Conservation (phyloP, 2,113 vertebrate species). For the Hippocampus comes region DNA sequence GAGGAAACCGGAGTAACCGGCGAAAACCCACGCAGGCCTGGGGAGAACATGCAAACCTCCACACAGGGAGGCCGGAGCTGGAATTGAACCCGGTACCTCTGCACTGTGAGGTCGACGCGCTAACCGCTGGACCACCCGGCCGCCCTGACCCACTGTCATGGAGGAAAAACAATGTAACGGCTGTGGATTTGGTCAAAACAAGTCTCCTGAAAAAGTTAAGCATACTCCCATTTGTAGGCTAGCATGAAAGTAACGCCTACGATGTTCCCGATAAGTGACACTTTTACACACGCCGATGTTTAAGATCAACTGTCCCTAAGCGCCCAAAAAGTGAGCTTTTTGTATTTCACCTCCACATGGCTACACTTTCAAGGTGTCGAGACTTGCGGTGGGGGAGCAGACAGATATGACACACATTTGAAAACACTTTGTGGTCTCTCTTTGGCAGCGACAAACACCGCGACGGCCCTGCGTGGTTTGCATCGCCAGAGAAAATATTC, state of each 20-base stretch:
- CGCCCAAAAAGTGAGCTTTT: slow-evolving; percentile 4
- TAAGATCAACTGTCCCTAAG: slow-evolving; percentile 22
- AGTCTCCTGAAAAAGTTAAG: not conserved
- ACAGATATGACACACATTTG: slow-evolving; percentile 53
- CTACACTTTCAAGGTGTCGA: slow-evolving; percentile 23
- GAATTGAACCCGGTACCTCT: too few species aligned
- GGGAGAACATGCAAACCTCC: too few species aligned
- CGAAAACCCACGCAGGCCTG: too few species aligned
- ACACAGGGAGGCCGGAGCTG: too few species aligned
- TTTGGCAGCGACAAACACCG: slow-evolving; percentile 50
- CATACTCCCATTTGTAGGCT: too few species aligned
- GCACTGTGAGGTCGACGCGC: too few species aligned
- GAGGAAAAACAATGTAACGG: not conserved
- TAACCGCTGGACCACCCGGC: too few species aligned
- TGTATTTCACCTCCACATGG: slow-evolving; percentile 18
- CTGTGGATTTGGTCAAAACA: not conserved
- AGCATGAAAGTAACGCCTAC: too few species aligned
- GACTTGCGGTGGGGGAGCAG: slow-evolving; percentile 15
- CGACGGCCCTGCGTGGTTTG: slow-evolving; percentile 34
- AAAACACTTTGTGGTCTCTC: slow-evolving; percentile 50
- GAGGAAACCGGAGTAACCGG: too few species aligned
- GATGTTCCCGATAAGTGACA: slow-evolving; percentile 24
- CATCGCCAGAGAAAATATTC: slow-evolving; percentile 35
- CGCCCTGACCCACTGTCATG: too few species aligned
- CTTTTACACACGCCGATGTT: slow-evolving; percentile 16